These are phyloP conservation scores for Pachypsylla venusta DNA, from an alignment of 1,140 invertebrate species.

Conservation along the genomic window DNA sequence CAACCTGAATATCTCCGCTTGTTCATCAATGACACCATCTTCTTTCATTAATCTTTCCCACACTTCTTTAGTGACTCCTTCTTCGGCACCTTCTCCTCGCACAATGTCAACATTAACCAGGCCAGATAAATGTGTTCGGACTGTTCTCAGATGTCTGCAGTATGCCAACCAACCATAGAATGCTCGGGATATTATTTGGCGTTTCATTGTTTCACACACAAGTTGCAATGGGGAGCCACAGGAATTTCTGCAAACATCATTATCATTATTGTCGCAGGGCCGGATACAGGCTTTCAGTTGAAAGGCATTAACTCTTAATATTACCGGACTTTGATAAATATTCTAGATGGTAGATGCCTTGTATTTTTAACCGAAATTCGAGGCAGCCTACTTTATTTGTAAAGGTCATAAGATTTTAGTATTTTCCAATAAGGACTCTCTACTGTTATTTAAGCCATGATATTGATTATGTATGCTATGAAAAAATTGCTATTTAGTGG, in stretches of 20 bases:
- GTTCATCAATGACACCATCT: slow-evolving; percentile 29
- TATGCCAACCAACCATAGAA: slow-evolving; percentile 95
- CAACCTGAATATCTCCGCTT: slow-evolving; percentile 59
- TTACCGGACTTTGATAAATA: slow-evolving; percentile 12
- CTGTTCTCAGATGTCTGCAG: slow-evolving; percentile 78
- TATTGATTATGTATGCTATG: no score
- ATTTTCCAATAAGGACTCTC: no score
- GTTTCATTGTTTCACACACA: slow-evolving; percentile 86
- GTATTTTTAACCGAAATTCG: slow-evolving; percentile 1
- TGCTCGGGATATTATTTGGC: slow-evolving; percentile 85
- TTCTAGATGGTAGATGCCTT: slow-evolving; percentile 4
- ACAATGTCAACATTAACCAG: slow-evolving; percentile 57
- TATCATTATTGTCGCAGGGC: slow-evolving; percentile 29
- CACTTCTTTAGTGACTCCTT: slow-evolving; percentile 48
- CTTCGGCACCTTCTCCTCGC: slow-evolving; percentile 29
- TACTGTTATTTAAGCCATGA: no score
- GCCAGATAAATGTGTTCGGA: slow-evolving; percentile 80
- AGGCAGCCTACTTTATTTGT: not conserved
- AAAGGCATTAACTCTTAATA: not conserved
- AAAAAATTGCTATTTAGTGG: no score
- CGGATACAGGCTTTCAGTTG: not conserved
- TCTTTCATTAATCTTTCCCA: slow-evolving; percentile 48
- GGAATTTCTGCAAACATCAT: slow-evolving; percentile 27
- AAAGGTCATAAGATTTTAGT: not conserved
- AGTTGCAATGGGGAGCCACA: slow-evolving; percentile 40